Evolutionary conservation across 2,113 vertebrate genomes (phyloP).

Genomic region (Crotalus helleri): DNA sequence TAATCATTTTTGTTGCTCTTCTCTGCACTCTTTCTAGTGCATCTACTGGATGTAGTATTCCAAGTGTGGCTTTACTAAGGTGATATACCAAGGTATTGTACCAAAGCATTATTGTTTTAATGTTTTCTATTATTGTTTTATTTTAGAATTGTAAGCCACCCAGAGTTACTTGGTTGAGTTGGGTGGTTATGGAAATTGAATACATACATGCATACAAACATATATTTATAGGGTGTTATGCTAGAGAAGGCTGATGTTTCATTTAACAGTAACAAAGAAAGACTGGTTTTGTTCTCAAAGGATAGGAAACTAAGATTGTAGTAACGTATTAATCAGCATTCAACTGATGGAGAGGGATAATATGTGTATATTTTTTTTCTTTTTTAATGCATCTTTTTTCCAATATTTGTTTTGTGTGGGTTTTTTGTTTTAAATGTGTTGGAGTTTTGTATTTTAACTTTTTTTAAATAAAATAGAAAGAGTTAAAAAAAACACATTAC

Average conservation of each 20-base stretch:
- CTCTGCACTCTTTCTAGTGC: too few species aligned
- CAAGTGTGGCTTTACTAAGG: too few species aligned
- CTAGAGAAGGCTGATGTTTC: background rate
- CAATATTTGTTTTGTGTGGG: background rate
- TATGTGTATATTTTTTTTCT: too few species aligned
- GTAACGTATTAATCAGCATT: too few species aligned
- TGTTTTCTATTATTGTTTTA: background rate
- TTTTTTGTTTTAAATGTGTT: background rate
- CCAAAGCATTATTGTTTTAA: background rate
- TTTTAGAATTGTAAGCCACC: background rate
- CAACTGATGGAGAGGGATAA: too few species aligned
- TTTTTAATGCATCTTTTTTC: background rate
- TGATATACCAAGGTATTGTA: too few species aligned
- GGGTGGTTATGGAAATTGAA: background rate
- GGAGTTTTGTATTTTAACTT: background rate
- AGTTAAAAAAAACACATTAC: background rate
- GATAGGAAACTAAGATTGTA: background rate
- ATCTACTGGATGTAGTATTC: too few species aligned
- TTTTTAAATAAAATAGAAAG: background rate
- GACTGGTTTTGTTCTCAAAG: background rate
- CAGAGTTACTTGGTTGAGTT: background rate
- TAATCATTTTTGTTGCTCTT: too few species aligned
- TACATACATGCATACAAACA: background rate
- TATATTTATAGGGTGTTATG: background rate
- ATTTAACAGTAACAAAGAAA: background rate